Base-by-base conservation (phyloP, 2,888 invertebrate species). In the Allolobophora icterica region DNA sequence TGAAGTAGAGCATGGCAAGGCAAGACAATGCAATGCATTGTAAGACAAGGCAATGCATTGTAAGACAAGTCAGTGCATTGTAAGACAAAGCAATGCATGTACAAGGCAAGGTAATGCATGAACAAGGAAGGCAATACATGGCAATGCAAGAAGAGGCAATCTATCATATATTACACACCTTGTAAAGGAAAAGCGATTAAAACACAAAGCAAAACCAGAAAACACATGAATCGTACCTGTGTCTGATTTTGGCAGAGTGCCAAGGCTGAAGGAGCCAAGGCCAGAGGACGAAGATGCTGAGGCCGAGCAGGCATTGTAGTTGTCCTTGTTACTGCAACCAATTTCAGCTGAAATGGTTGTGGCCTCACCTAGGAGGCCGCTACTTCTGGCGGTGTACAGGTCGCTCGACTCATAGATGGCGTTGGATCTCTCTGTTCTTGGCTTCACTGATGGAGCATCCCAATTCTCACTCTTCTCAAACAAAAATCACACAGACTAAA, bases 171-270 rank as follows among this genome's bases (percentile, higher is more conserved):
- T 13, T 52, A 52, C 52, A 52, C 52, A 52, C 19, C 19, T 17
- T 19, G 19, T 52, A 24, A 21, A 52, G 24, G 1, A 52, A 24
- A 24, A 24, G 24, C 5, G 24, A 24, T 24, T 1, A 52, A 11
- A 8, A 52, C 17, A 24, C 52, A 52, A 24, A 24, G 52, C 52
- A 52, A 52, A 24, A n/a, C 8, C 30, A 52, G 71, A 71, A 30
- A 71, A 71, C 30, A 30, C 6, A 11, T 11, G 30, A 30, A 52
- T 21, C n/a, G 17, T 93, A 96, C 96, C 95, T 93, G 95, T 96
- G 89, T 96, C 96, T 90, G 95, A 95, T 93, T 95, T 95, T 91
- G 95, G 94, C 40, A 95, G 93, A 35, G 87, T 35, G 94, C 93
- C 45, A 93, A 93, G 35, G 90, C 13, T 34, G 34, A 90, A 58